Conservation (phyloP, 2,113 vertebrate genomes). For the Coptodon bakossiorum region DNA sequence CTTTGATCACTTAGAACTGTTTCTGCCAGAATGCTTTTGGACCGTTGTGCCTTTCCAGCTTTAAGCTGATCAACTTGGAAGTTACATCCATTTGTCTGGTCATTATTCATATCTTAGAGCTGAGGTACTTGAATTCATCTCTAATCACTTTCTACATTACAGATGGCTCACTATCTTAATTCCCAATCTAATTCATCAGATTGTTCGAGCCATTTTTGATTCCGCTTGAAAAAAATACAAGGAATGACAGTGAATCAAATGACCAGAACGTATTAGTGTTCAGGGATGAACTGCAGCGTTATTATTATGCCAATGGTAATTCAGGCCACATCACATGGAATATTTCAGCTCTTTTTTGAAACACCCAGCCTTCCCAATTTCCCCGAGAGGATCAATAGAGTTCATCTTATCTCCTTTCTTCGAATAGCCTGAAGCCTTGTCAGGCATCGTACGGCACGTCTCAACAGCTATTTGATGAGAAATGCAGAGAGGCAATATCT, state of each 20-base stretch:
- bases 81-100: not conserved
- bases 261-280: not conserved
- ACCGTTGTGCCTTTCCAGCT: not conserved
- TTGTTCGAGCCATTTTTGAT: not conserved
- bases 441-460: not conserved
- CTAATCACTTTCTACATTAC: not conserved
- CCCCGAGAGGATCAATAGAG: not conserved
- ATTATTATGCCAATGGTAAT: constrained; percentile 8
- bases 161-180: not conserved
- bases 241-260: not conserved
- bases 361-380: not conserved
- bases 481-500: not conserved
- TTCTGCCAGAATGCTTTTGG: not conserved
- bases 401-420: constrained; percentile 4
- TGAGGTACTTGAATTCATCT: not conserved
- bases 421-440: not conserved
- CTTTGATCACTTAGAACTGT: not conserved
- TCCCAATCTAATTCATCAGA: not conserved
- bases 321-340: not conserved
- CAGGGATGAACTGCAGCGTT: not conserved
- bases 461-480: constrained; percentile 8
- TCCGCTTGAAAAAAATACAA: not conserved
- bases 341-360: constrained; percentile 12
- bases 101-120: not conserved
- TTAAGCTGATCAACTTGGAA: not conserved